A percentile compares a stretch with the other conserved stretches of the same genome.
phyloP scores from a whole-genome alignment of 2,113 vertebrate genomes.

The Ammodytes marinus region DNA sequence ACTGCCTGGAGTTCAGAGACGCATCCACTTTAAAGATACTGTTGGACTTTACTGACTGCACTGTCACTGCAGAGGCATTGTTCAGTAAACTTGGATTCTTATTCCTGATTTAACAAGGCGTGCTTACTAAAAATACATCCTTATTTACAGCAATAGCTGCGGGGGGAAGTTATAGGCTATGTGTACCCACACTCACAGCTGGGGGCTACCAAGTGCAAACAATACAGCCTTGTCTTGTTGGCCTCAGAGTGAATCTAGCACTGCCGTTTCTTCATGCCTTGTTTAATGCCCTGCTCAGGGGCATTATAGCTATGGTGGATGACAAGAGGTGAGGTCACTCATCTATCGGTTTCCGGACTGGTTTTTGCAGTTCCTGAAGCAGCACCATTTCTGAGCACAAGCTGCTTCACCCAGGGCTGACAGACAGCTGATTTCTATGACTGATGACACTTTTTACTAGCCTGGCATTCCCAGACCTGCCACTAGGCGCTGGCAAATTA shows the following conservation, averaged over 20 bases:
- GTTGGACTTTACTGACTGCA: conserved; percentile 32
- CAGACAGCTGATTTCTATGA: neutral
- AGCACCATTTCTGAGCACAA: conserved; percentile 23
- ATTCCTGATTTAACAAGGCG: conserved; percentile 59
- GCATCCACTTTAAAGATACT: conserved; percentile 52
- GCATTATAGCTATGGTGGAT: conserved; percentile 56
- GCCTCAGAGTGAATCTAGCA: conserved; percentile 54
- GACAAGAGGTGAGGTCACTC: conserved; percentile 48
- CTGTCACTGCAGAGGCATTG: conserved; percentile 44
- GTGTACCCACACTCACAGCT: conserved; percentile 58
- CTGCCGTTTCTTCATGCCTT: conserved; percentile 50
- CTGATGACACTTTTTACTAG: conserved; percentile 7
- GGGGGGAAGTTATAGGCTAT: conserved; percentile 41
- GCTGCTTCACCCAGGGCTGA: neutral
- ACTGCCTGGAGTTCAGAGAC: conserved; percentile 38
- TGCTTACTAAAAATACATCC: conserved; percentile 62
- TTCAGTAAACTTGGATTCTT: conserved; percentile 49
- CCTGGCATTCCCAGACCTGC: neutral
- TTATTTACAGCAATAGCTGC: conserved; percentile 53
- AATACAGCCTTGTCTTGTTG: conserved; percentile 51
- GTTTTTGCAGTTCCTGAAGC: conserved; percentile 30
- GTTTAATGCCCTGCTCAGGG: conserved; percentile 63
- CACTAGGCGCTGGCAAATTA: too few species aligned
- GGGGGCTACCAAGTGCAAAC: conserved; percentile 56
- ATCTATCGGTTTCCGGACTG: conserved; percentile 40